Evolutionary conservation across 2,888 invertebrate genomes (phyloP).

Genomic region (Nezara viridula): DNA sequence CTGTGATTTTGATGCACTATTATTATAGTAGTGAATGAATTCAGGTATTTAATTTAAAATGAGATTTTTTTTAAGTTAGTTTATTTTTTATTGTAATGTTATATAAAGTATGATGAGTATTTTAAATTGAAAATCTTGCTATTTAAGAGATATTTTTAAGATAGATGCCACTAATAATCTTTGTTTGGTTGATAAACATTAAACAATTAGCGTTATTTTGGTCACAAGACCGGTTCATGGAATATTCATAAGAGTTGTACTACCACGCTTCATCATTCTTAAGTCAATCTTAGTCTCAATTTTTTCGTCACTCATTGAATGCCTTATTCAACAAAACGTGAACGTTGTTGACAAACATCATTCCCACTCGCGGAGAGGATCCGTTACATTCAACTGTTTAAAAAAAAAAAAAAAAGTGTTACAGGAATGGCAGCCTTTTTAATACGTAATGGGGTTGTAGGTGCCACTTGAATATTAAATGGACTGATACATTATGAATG

Average conservation of each 20-base stretch:
- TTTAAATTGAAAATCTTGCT: too few relatives aligned
- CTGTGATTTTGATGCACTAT: too few relatives aligned
- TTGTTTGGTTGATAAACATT: too few relatives aligned
- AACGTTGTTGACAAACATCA: slow-evolving; percentile 27
- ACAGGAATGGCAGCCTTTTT: slow-evolving; percentile 2
- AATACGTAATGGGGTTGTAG: slow-evolving; percentile 46
- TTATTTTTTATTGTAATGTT: too few relatives aligned
- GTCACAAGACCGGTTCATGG: slow-evolving; percentile 31
- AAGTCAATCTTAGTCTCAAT: background rate
- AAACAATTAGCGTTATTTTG: slow-evolving; percentile 12
- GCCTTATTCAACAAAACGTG: background rate
- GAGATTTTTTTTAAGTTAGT: too few relatives aligned
- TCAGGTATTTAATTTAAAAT: too few relatives aligned
- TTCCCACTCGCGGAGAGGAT: background rate
- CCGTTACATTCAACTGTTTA: background rate
- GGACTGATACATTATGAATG: slow-evolving; percentile 43
- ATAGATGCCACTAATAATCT: too few relatives aligned
- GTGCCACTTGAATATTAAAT: slow-evolving; percentile 51
- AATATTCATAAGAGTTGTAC: slow-evolving; percentile 40
- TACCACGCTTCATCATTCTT: slow-evolving; percentile 13
- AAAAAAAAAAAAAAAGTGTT: background rate
- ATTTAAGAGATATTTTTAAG: too few relatives aligned
- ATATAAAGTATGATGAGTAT: too few relatives aligned
- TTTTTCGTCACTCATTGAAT: background rate
- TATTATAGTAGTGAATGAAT: too few relatives aligned